Base-by-base conservation (phyloP, 1,140 invertebrate species). In the Trinorchestia longiramus region DNA sequence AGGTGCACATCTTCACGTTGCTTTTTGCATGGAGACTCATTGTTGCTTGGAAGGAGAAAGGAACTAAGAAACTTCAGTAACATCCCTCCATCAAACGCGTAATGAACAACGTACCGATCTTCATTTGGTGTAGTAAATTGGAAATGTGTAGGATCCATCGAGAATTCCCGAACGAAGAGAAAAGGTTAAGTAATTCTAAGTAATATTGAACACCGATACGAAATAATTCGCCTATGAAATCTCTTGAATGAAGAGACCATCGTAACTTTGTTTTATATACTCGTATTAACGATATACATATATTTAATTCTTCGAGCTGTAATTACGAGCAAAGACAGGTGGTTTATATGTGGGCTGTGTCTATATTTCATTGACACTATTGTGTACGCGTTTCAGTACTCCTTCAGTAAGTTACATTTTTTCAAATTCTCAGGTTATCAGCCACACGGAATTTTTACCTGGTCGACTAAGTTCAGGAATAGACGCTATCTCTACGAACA, bases 1-100 rank as follows among this genome's bases (percentile, higher is more conserved):
- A 99, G 98, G 98, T 99, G 91, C 99, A 99, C 97, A 98, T 98
- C 47, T 99, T 99, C 97, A 98, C 99, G 92, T 97, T 99, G 28
- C 98, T 98, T 97, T 99, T 99, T 97, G 98, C 99, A 0, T 98
- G 98, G 97, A 99, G 99, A 97, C 98, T 99, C 87, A 97, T 99
- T 87, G 98, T 98, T 96, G 98, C 99, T 43, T 99, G 99, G 99
- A 98, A 98, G 97, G 98, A 98, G 23, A 97, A 98, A 97, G 98
- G 98, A 62, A 53, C 95, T 8, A 94, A 47, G 43, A 94, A 94
- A 94, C 44, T n/a, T 45, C 92, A 94, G 92, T 94, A 45, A 94
- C 44, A 8, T 47, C 62, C 36, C 28, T 36, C 62, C 11, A 11
- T 28, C 36, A 15, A 28, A 77, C 62, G 62, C 15, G 15, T 19